phyloP scores from a whole-genome alignment of 2,113 vertebrate genomes.

The Sorex fumeus region DNA sequence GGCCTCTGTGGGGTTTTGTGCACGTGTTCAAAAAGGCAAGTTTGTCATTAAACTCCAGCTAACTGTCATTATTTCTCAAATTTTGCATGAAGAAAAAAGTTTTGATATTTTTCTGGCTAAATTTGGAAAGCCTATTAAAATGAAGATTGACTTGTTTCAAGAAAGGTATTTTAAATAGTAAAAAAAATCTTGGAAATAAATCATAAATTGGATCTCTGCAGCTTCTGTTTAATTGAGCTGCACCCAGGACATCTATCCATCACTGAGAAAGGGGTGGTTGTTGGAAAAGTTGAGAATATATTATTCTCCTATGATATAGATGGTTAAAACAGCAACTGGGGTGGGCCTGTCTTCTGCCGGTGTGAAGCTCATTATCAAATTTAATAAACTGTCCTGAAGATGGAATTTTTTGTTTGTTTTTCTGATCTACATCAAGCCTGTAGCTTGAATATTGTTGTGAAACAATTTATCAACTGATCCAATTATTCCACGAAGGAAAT shows the following conservation, averaged over 20 bases:
- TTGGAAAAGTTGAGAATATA: neutral
- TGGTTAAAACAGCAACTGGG: neutral
- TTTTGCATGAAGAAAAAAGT: neutral
- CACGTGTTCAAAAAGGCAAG: neutral
- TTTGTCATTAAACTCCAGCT: conserved; percentile 55
- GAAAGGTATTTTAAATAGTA: conserved; percentile 6
- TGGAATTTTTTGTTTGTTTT: neutral
- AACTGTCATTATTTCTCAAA: conserved; percentile 63
- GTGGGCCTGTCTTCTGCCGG: neutral
- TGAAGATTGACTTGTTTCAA: conserved; percentile 45
- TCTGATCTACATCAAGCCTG: neutral
- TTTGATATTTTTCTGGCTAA: conserved; percentile 64
- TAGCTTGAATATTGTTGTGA: neutral
- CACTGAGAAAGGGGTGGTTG: neutral
- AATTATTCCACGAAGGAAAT: neutral
- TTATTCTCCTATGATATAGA: rapidly evolving
- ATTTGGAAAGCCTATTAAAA: conserved; percentile 60
- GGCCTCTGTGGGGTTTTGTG: neutral
- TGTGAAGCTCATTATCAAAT: neutral
- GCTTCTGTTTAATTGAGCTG: rapidly evolving
- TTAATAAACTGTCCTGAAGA: neutral
- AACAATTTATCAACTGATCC: neutral
- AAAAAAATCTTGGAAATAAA: neutral
- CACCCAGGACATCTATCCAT: neutral
- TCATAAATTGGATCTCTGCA: neutral